Conservation (phyloP, 2,797 vertebrate genomes). For the Coluber constrictor region DNA sequence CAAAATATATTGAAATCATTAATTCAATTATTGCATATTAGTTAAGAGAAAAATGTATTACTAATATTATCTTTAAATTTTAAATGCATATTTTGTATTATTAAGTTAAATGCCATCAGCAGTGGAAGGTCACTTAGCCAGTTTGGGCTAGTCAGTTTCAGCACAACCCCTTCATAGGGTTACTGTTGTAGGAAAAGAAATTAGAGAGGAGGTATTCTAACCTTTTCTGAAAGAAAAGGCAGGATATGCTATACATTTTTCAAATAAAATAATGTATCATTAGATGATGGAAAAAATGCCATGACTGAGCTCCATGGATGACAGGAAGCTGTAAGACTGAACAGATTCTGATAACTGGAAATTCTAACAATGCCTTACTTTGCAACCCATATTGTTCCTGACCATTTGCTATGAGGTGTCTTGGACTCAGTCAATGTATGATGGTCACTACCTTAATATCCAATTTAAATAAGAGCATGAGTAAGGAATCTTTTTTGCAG, state of each 20-base stretch:
- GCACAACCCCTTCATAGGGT: neutral
- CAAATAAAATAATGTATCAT: neutral
- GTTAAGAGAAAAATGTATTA: neutral
- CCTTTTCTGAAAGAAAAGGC: neutral
- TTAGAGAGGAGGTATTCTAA: neutral
- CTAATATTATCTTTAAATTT: neutral
- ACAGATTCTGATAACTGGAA: neutral
- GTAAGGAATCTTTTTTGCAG: neutral
- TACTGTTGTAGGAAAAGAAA: neutral
- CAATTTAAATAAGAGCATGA: neutral
- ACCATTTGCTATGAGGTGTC: neutral
- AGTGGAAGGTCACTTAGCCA: neutral
- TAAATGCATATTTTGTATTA: neutral
- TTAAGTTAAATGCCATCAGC: neutral
- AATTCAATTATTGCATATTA: neutral
- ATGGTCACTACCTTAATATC: neutral
- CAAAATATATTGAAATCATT: constrained; percentile 1
- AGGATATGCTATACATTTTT: neutral
- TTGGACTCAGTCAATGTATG: no score
- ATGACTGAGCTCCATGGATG: neutral
- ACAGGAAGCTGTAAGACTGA: neutral
- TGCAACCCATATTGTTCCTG: neutral
- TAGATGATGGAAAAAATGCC: neutral
- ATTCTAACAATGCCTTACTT: no score
- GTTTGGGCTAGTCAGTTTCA: neutral